A percentile compares a stretch with the other conserved stretches of the same genome.
phyloP scores from a whole-genome alignment of 2,113 vertebrate species.

The Oxygymnocypris stewartii region DNA sequence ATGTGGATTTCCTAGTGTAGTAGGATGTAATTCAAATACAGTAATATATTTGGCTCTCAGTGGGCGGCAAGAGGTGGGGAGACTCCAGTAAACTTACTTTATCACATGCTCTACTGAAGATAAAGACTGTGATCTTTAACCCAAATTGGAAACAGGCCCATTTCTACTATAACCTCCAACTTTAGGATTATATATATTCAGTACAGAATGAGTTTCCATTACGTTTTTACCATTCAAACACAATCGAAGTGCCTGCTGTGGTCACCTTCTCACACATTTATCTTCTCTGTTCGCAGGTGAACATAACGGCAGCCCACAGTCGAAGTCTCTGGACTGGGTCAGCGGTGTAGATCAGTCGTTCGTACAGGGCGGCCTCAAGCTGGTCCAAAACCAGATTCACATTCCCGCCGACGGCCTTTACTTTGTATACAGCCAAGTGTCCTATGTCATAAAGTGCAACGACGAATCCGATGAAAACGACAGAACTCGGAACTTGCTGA shows the following conservation, averaged over 20 bases:
- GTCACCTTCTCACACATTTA: neutral
- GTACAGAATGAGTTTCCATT: neutral
- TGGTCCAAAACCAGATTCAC: constrained; percentile 65
- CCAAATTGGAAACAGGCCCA: neutral
- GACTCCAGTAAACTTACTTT: neutral
- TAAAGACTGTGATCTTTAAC: neutral
- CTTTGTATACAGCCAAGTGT: constrained; percentile 77
- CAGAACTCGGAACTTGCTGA: constrained; percentile 50
- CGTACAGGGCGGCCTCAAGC: constrained; percentile 61
- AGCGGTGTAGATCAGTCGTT: constrained; percentile 62
- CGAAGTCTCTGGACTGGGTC: constrained; percentile 60
- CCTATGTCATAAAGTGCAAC: constrained; percentile 64
- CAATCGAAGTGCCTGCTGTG: neutral
- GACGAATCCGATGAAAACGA: fast-evolving
- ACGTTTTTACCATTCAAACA: neutral
- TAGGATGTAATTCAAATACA: neutral
- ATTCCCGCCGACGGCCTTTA: constrained; percentile 71
- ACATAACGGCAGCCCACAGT: fast-evolving
- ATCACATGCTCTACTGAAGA: neutral
- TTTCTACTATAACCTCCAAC: too few species aligned
- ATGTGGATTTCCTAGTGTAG: neutral
- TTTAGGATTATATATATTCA: neutral
- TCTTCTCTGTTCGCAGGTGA: neutral
- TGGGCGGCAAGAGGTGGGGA: neutral
- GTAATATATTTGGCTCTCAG: neutral